Conservation (phyloP, 2,113 vertebrate genomes). For the Bujurquina vittata region DNA sequence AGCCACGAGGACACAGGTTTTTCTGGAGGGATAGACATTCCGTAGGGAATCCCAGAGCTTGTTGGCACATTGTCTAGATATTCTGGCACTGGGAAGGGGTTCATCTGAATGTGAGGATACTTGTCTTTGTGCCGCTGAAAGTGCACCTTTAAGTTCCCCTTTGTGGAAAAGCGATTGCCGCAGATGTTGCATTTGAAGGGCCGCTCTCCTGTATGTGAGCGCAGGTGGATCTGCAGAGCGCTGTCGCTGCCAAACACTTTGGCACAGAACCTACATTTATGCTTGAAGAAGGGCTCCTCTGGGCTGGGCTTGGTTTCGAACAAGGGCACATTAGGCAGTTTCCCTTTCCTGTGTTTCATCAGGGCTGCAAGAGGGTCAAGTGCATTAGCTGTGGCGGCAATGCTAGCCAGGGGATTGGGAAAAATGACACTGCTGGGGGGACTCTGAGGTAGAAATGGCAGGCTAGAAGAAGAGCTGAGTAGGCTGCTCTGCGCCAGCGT, state of each 20-base stretch:
- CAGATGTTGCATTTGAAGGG: conserved; percentile 99
- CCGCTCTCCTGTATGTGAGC: conserved; percentile 96
- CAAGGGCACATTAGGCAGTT: conserved; percentile 89
- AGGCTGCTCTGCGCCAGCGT: conserved; percentile 82
- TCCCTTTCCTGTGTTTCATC: conserved; percentile 94
- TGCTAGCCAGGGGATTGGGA: conserved; percentile 95
- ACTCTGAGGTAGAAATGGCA: conserved; percentile 96
- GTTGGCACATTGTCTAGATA: conserved; percentile 98
- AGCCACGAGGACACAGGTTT: conserved; percentile 93
- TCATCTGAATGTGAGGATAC: conserved; percentile 99
- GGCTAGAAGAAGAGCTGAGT: conserved; percentile 83
- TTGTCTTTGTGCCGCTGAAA: conserved; percentile 99
- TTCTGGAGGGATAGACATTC: conserved; percentile 94
- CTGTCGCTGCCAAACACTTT: conserved; percentile 99
- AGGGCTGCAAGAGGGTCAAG: conserved; percentile 92
- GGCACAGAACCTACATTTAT: conserved; percentile 98
- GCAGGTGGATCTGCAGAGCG: conserved; percentile 97
- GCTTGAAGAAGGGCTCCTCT: conserved; percentile 98
- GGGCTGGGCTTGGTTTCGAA: conserved; percentile 92
- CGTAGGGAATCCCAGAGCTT: conserved; percentile 95
- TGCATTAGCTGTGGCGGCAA: conserved; percentile 91
- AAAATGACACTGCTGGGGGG: conserved; percentile 93
- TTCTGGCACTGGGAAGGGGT: conserved; percentile 97
- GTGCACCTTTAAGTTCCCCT: conserved; percentile 98
- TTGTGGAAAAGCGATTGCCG: conserved; percentile 98